Evolutionary conservation across 2,797 vertebrate genomes (phyloP).

Genomic region (Pempheris klunzingeri): DNA sequence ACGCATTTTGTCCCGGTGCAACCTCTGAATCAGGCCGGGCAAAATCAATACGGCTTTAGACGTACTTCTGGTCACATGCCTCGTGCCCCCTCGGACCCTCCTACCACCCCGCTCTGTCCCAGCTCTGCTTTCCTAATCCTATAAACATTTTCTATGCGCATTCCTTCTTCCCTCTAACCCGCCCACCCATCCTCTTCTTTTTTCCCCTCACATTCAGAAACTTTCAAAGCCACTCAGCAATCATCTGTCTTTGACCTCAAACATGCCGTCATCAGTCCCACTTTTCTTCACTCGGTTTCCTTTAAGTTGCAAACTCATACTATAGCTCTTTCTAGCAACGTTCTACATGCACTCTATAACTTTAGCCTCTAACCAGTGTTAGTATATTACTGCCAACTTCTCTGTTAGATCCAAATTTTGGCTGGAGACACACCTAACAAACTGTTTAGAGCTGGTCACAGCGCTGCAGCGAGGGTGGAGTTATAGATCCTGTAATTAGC

Average conservation of each 20-base stretch:
- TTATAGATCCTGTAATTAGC: constrained; percentile 63
- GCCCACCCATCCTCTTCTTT: neutral
- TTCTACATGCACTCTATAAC: constrained; percentile 8
- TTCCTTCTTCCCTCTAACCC: constrained; percentile 38
- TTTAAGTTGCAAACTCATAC: neutral
- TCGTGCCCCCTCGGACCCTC: constrained; percentile 10
- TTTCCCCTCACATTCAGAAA: constrained; percentile 57
- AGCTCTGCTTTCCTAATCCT: constrained; percentile 61
- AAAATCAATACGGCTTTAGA: constrained; percentile 16
- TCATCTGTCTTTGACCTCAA: constrained; percentile 38
- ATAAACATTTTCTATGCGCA: constrained; percentile 58
- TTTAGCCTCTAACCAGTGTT: constrained; percentile 5
- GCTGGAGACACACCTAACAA: constrained; percentile 10
- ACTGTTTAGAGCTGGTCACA: constrained; percentile 25
- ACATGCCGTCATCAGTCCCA: neutral
- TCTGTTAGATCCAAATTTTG: constrained; percentile 9
- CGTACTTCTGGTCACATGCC: constrained; percentile 51
- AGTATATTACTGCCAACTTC: neutral
- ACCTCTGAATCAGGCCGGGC: constrained; percentile 14
- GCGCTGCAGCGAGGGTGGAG: constrained; percentile 1
- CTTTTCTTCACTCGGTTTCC: neutral
- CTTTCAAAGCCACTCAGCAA: constrained; percentile 21
- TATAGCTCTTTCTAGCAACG: constrained; percentile 11
- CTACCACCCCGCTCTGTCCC: constrained; percentile 27
- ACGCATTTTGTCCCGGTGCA: constrained; percentile 41